These are phyloP conservation scores for Sussaba pulchella DNA, from an alignment of 2,888 invertebrate genomes.

Conservation along the genomic window DNA sequence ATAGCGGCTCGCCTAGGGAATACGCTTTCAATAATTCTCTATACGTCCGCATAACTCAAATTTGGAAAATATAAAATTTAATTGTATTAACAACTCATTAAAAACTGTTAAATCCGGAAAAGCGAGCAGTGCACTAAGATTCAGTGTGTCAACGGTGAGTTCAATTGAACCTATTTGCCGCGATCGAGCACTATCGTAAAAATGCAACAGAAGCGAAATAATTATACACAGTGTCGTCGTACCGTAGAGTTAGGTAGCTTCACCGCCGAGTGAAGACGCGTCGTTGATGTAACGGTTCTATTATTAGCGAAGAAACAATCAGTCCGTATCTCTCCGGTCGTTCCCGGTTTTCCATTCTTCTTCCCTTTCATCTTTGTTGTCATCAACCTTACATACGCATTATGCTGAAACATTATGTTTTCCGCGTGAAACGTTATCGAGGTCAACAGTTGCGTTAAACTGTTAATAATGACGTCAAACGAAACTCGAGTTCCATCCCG, in stretches of 20 bases:
- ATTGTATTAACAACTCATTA: no score
- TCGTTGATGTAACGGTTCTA: slow-evolving; percentile 16
- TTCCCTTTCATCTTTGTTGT: slow-evolving; percentile 19
- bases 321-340: not conserved
- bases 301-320: slow-evolving; percentile 17
- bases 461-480: slow-evolving; percentile 29
- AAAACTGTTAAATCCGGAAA: no score
- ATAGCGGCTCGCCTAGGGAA: no score
- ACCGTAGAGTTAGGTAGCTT: not conserved
- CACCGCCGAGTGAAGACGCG: not conserved
- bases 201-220: slow-evolving; percentile 2
- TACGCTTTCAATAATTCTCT: no score
- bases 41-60: no score
- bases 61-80: no score
- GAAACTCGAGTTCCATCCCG: slow-evolving; percentile 9
- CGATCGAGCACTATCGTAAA: not conserved
- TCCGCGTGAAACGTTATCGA: slow-evolving; percentile 13
- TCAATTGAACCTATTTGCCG: no score
- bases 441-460: slow-evolving; percentile 32
- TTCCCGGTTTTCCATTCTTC: not conserved
- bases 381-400: slow-evolving; percentile 10
- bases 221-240: not conserved
- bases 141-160: no score
- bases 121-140: no score
- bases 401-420: not conserved